phyloP scores from a whole-genome alignment of 2,113 vertebrate species.

The Nyctereutes procyonoides region DNA sequence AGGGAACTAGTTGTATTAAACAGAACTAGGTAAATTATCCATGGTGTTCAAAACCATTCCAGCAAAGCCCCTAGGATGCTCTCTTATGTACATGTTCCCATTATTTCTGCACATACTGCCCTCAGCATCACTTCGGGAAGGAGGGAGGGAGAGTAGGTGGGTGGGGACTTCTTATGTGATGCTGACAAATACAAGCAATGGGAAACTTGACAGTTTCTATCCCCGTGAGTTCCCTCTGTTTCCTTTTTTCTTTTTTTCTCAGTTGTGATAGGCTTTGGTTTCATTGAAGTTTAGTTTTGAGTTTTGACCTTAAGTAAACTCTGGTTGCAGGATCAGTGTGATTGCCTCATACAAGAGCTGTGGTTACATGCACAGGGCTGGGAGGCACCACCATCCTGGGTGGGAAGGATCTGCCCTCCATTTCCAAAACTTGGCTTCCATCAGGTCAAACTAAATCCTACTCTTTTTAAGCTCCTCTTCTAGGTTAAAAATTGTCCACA shows the following conservation, averaged over 20 bases:
- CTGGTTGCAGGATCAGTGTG: neutral
- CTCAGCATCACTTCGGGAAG: neutral
- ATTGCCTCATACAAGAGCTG: neutral
- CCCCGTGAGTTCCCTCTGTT: neutral
- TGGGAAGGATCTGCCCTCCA: neutral
- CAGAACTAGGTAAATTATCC: neutral
- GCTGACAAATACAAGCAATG: neutral
- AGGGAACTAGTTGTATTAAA: neutral
- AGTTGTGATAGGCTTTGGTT: neutral
- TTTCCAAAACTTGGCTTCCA: neutral
- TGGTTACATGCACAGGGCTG: too few relatives aligned
- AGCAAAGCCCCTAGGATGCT: neutral
- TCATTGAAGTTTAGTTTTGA: slow-evolving; percentile 22
- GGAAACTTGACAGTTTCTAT: slow-evolving; percentile 42
- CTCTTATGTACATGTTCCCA: rapidly evolving
- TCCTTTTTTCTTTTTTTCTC: neutral
- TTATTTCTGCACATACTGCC: neutral
- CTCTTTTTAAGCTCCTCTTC: neutral
- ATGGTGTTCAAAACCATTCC: neutral
- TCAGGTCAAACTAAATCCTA: neutral
- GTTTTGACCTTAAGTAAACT: slow-evolving; percentile 53
- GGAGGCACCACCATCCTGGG: rapidly evolving
- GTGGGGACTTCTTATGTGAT: slow-evolving; percentile 1
- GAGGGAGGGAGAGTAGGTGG: neutral
- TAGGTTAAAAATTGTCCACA: neutral